Base-by-base conservation (phyloP, 2,113 vertebrate genomes). In the Mohoua ochrocephala region DNA sequence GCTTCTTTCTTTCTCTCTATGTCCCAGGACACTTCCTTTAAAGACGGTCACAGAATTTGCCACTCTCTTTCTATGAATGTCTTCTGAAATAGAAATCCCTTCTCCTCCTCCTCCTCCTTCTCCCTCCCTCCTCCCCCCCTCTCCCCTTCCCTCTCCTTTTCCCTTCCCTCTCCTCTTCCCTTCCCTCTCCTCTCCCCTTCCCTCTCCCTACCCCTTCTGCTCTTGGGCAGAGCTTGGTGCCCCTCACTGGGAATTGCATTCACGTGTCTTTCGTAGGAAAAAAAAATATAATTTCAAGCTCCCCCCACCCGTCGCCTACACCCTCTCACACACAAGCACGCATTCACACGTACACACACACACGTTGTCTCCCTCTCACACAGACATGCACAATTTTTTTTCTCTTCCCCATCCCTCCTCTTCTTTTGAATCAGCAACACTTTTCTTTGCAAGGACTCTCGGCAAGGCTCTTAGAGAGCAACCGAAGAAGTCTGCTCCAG, bases 401-500 rank as follows among this genome's bases (percentile, higher is more conserved):
- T 35, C 49, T 44, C 67, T 59, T 75, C 47, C 71, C 61, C 81
- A 82, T 91, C 65, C 56, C 42, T 69, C 45, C 13, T 87, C 56
- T 79, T 74, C 50, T 74, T 76, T 50, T 71, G 68, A 90, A 83
- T 89, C 95, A 82, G 90, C 84, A 67, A 63, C 75, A 45, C 73
- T 93, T 85, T 33, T 73, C 65, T 71, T 57, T 69, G 70, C 69
- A 65, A 85, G 67, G 75, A 69, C 82, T 89, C 61, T 64, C 70
- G 35, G 75, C 65, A 73, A 75, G 78, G 88, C 61, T 91, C 57
- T 96, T 65, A 64, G 78, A 89, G 91, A 89, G 96, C 91, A 96
- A 93, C 91, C 52, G 69, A 79, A 97, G 96, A 97, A 98, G 93
- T 94, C 93, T 82, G 87, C 82, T 90, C 93, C 96, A 77, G 92